phyloP scores from a whole-genome alignment of 2,888 invertebrate genomes.

The Epistrophe eligans region DNA sequence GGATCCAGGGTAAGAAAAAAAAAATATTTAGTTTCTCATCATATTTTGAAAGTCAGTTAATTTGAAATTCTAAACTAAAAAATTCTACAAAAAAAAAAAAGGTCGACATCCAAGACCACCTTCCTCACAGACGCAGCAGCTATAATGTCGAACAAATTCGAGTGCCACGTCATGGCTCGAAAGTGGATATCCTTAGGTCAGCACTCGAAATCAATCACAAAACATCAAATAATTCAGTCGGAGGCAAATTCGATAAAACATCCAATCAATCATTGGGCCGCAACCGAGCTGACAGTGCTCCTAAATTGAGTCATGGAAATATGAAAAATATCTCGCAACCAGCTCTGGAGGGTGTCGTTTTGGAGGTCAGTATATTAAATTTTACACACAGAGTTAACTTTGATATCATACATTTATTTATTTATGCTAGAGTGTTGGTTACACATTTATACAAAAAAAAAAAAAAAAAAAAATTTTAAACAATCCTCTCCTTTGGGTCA shows the following conservation, averaged over 20 bases:
- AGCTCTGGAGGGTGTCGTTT: conserved; percentile 85
- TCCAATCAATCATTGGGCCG: conserved; percentile 86
- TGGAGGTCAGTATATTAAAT: conserved; percentile 84
- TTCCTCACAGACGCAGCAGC: conserved; percentile 83
- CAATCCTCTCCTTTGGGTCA: conserved; percentile 28
- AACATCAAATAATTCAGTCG: conserved; percentile 84
- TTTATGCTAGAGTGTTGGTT: conserved; percentile 21
- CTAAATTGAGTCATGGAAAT: conserved; percentile 85
- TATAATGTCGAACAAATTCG: conserved; percentile 83
- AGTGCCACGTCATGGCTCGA: conserved; percentile 82
- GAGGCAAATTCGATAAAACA: conserved; percentile 84
- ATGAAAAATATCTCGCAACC: conserved; percentile 87
- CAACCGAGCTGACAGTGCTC: conserved; percentile 87
- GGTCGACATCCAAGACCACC: conserved; percentile 84
- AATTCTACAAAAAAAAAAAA: conserved; percentile 58
- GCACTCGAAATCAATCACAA: conserved; percentile 88
- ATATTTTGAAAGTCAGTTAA: conserved; percentile 1
- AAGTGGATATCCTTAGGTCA: conserved; percentile 88
- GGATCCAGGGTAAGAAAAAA: conserved; percentile 86
- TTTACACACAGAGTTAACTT: neutral
- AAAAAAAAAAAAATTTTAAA: conserved; percentile 9
- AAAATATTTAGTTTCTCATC: conserved; percentile 79
- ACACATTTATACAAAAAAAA: neutral
- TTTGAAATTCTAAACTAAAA: conserved; percentile 3
- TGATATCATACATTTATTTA: conserved; percentile 8